Evolutionary conservation across 2,797 vertebrate species (phyloP).

Genomic region (Anguilla anguilla): DNA sequence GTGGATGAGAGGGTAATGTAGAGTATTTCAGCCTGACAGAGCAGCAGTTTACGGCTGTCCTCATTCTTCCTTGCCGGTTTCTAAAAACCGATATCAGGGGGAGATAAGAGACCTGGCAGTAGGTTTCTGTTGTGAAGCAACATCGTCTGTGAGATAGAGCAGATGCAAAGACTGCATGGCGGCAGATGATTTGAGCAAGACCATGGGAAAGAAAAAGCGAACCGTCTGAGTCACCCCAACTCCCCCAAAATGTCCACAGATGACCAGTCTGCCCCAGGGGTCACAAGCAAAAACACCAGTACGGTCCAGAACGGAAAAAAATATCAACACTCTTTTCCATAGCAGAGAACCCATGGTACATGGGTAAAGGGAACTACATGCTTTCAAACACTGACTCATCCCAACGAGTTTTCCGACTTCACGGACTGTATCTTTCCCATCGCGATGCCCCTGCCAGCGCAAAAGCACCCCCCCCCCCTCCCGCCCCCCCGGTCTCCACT

Average conservation of each 20-base stretch:
- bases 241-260: background rate
- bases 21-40: background rate
- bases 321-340: conserved; percentile 30
- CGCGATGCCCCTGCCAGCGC: background rate
- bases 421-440: background rate
- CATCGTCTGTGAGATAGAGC: background rate
- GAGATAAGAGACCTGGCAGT: background rate
- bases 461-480: background rate
- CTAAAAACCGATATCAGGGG: background rate
- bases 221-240: background rate
- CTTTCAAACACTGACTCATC: conserved; percentile 46
- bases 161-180: background rate
- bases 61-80: background rate
- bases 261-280: background rate
- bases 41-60: background rate
- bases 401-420: conserved; percentile 7
- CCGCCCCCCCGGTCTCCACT: background rate
- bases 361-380: background rate
- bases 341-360: conserved; percentile 21
- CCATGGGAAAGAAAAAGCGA: background rate
- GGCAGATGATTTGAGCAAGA: background rate
- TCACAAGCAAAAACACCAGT: background rate
- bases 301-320: conserved; percentile 14
- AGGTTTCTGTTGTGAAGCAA: background rate
- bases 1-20: background rate